Evolutionary conservation across 1,140 invertebrate genomes (phyloP).

Genomic region (Ericerus pela): DNA sequence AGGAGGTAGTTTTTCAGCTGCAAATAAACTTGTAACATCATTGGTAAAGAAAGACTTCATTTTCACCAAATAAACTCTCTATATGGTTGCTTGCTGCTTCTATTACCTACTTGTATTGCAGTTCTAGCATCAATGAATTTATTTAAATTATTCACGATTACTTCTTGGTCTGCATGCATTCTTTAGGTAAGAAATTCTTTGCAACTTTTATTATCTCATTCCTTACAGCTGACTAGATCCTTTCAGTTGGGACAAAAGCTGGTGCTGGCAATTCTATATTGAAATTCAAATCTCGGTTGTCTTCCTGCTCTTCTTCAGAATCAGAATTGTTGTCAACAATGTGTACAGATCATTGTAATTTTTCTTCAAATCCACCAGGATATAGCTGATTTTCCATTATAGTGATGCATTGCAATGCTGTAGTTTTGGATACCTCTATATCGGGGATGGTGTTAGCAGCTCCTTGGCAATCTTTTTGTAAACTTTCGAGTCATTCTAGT

Average conservation of each 20-base stretch:
- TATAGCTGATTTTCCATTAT: slow-evolving; percentile 1
- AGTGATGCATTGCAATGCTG: neutral
- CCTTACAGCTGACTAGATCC: neutral
- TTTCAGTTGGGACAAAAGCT: neutral
- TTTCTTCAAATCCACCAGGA: neutral
- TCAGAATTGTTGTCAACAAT: neutral
- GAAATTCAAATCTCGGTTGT: neutral
- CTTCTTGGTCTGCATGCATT: neutral
- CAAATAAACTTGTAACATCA: too few relatives aligned
- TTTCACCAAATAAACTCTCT: too few relatives aligned
- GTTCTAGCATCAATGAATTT: too few relatives aligned
- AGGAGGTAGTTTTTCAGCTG: too few relatives aligned
- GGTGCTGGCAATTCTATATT: too few relatives aligned
- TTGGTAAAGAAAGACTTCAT: too few relatives aligned
- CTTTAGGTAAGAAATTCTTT: slow-evolving; percentile 8
- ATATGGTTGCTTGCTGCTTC: too few relatives aligned
- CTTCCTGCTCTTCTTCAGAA: neutral
- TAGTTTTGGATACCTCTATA: slow-evolving; percentile 7
- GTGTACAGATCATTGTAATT: neutral
- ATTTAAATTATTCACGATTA: neutral
- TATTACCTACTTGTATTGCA: too few relatives aligned
- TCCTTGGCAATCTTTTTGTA: slow-evolving; percentile 3
- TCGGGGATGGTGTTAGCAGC: neutral
- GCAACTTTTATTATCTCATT: neutral
- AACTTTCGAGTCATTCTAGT: neutral